Conservation (phyloP, 2,888 invertebrate genomes). For the Onthophagus sagittarius region DNA sequence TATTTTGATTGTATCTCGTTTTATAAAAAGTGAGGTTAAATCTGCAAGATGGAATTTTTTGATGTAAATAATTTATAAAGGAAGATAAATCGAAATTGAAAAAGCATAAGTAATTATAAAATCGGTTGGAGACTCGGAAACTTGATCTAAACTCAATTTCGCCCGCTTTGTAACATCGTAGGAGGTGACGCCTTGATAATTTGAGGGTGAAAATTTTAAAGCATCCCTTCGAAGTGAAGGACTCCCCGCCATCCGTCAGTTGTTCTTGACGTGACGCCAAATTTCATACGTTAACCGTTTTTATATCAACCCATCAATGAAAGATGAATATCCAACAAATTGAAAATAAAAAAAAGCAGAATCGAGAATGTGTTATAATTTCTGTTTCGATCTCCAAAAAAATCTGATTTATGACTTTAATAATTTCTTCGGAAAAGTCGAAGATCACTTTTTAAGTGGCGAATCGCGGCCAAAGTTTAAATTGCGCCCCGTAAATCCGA, state of each 20-base stretch:
- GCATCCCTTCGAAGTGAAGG: not conserved
- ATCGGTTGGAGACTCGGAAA: constrained; percentile 1
- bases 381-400: not conserved
- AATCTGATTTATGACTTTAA: not conserved
- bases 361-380: too few relatives aligned
- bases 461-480: not conserved
- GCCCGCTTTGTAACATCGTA: constrained; percentile 5
- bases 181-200: constrained; percentile 11
- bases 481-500: not conserved
- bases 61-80: too few relatives aligned
- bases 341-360: not conserved
- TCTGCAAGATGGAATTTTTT: too few relatives aligned
- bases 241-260: constrained; percentile 6
- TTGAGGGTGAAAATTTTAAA: constrained; percentile 6
- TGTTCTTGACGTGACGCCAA: not conserved
- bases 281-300: not conserved
- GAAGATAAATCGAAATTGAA: not conserved
- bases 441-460: not conserved
- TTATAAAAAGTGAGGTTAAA: too few relatives aligned
- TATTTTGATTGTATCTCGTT: too few relatives aligned
- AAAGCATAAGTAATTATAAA: constrained; percentile 4
- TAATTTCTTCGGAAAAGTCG: not conserved
- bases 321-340: not conserved
- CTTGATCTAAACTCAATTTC: constrained; percentile 8
- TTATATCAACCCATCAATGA: not conserved